These are phyloP conservation scores for Oreonectes daqikongensis DNA, from an alignment of 2,797 vertebrate genomes.

Conservation along the genomic window DNA sequence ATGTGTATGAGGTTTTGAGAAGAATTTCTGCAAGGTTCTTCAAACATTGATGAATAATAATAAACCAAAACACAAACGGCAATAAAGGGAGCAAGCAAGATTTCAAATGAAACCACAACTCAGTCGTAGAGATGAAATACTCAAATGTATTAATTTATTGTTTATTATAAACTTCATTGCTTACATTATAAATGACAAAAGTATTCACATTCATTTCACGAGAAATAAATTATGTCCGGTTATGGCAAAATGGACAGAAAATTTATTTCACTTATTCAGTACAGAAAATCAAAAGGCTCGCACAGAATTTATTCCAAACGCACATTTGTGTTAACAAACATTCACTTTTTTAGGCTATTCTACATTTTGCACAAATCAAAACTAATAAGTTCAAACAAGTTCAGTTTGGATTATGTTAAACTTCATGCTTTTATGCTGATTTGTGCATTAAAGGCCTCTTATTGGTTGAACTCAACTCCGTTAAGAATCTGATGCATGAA, in stretches of 20 bases:
- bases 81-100: background rate
- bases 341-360: background rate
- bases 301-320: background rate
- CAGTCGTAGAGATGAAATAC: constrained; percentile 10
- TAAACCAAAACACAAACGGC: background rate
- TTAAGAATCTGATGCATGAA: background rate
- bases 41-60: background rate
- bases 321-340: background rate
- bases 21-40: background rate
- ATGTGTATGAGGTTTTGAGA: background rate
- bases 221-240: constrained; percentile 10
- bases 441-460: constrained; percentile 10
- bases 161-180: too few species aligned
- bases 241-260: constrained; percentile 24
- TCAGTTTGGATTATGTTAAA: too few species aligned
- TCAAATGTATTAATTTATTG: background rate
- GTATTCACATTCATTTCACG: background rate
- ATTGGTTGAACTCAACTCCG: background rate
- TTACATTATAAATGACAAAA: constrained; percentile 24
- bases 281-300: background rate
- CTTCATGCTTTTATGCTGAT: too few species aligned
- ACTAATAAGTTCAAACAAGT: background rate
- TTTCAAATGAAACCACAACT: background rate
- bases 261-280: background rate
- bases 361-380: background rate